A percentile compares a stretch with the other conserved stretches of the same genome.
Evolutionary conservation across 2,888 invertebrate genomes (phyloP).

Genomic region (Rhamnusium bicolor): DNA sequence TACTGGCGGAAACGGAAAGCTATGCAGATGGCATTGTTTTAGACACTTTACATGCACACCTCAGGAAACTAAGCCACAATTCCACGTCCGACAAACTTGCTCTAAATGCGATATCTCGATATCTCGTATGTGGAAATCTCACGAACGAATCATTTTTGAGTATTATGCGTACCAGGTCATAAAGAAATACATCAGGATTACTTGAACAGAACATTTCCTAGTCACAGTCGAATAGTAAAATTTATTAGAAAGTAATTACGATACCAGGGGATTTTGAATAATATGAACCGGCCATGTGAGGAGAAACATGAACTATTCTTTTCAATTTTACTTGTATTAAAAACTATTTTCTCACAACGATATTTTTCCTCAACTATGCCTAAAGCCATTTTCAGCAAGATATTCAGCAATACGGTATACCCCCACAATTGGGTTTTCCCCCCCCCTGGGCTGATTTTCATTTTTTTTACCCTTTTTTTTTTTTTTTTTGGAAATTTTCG

Average conservation of each 20-base stretch:
- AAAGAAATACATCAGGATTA: constrained; percentile 1
- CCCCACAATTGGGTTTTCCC: too few species aligned
- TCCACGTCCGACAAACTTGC: constrained; percentile 55
- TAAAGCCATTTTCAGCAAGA: too few species aligned
- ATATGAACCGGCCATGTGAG: not conserved
- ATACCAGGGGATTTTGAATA: not conserved
- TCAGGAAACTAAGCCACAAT: constrained; percentile 65
- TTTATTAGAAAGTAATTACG: not conserved
- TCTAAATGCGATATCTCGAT: constrained; percentile 49
- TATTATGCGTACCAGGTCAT: constrained; percentile 13
- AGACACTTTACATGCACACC: constrained; percentile 69
- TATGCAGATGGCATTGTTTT: constrained; percentile 71
- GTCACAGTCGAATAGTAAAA: not conserved
- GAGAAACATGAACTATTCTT: not conserved
- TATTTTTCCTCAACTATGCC: too few species aligned
- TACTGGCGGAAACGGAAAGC: constrained; percentile 69
- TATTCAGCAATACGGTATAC: too few species aligned
- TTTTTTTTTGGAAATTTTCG: too few species aligned
- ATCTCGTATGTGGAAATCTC: constrained; percentile 52
- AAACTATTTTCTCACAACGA: too few species aligned
- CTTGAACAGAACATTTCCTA: not conserved
- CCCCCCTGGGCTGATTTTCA: too few species aligned
- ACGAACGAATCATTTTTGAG: constrained; percentile 40
- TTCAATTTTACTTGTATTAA: too few species aligned
- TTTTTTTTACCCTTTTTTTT: too few species aligned